Evolutionary conservation across 2,113 vertebrate species (phyloP).

Genomic region (Oceanites oceanicus): DNA sequence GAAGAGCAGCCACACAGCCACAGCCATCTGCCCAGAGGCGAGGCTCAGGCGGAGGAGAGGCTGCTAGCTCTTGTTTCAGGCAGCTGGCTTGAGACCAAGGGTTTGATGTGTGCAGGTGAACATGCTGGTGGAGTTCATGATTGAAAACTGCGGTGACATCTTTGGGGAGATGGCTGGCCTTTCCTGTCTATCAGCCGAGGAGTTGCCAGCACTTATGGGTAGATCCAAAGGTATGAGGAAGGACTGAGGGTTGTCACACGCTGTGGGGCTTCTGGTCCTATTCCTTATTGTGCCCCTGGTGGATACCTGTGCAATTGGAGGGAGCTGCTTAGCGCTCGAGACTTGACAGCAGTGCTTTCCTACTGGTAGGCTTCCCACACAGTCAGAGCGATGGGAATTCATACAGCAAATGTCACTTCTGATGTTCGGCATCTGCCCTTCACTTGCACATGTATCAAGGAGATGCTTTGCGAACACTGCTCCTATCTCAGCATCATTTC

Average conservation of each 20-base stretch:
- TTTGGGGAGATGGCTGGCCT: background rate
- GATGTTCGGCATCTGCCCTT: background rate
- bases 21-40: background rate
- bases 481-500: background rate
- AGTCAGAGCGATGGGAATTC: background rate
- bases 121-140: background rate
- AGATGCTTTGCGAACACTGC: background rate
- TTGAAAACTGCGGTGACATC: background rate
- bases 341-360: background rate
- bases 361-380: background rate
- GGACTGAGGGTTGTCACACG: too few species aligned
- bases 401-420: background rate
- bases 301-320: background rate
- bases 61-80: too few species aligned
- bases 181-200: background rate
- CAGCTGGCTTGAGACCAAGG: background rate
- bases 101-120: background rate
- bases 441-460: background rate
- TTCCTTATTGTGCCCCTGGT: background rate
- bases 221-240: background rate
- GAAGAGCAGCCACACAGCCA: too few species aligned
- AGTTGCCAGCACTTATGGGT: rapidly evolving
- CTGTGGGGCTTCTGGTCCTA: background rate
- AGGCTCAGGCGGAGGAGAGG: background rate
- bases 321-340: background rate